Evolutionary conservation across 1,140 invertebrate genomes (phyloP), one percentile per base, ranked within the genome.

Genomic region (Dysdera silvatica): DNA sequence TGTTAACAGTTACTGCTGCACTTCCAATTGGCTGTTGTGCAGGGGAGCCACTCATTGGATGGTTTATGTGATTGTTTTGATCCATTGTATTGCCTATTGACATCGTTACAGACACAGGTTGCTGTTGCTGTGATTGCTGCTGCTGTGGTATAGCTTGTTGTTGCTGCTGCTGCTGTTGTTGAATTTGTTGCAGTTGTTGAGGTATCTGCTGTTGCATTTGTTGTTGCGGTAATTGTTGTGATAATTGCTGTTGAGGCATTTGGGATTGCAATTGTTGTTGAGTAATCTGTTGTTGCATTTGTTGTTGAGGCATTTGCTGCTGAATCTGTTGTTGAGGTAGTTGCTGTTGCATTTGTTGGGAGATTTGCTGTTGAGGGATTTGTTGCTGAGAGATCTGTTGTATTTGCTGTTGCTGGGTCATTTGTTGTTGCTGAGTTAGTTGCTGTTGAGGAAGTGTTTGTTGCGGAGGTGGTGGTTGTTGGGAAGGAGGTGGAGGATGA

Each of bases 41-140:
- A 40, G 52, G 7, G 52, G 41, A 12, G 41, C 52, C 24, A 37
- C 23, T 24, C 37, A 26, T 40, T 54, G 52, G 18, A 54, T 37
- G 16, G 52, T 55, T 62, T 53, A 55, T 47, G 6, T 56, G 54
- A 29, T 47, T 61, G 16, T 29, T 40, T n/a, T 53, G 49, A 35
- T 61, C 43, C 16, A 47, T 31, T 20, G 24, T 60, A 28, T 41
- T 57, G 16, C 31, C 40, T 31, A 61, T 35, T 3, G 59, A 33
- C 49, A 61, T 53, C 31, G 58, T 14, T 24, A 29, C 32, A 43
- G 40, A 18, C 16, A 33, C 32, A 32, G 18, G 16, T 54, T 53
- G 49, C 24, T 53, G 59, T 28, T 55, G 59, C n/a, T 62, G 59
- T 12, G 47, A 35, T 24, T 53, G 49, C 2, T 54, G 60, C 4